phyloP scores from a whole-genome alignment of 1,140 invertebrate genomes.

The Mycetomoellerius zeteki region DNA sequence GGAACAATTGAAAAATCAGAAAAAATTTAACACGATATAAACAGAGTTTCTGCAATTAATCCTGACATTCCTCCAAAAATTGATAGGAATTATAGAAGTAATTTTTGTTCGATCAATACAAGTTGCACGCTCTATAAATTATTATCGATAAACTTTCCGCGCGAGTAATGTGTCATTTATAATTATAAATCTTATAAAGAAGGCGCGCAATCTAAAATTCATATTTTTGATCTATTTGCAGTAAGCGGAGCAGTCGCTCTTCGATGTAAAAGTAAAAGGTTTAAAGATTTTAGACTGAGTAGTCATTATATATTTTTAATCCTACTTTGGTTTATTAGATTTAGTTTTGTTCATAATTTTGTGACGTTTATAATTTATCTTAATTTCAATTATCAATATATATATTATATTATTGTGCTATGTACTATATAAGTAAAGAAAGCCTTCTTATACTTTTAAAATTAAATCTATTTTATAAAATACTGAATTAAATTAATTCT shows the following conservation, averaged over 20 bases:
- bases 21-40: neutral
- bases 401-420: neutral
- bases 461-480: neutral
- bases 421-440: neutral
- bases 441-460: neutral
- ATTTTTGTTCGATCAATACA: slow-evolving; percentile 39
- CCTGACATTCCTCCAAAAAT: neutral
- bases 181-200: slow-evolving; percentile 48
- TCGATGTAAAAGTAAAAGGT: neutral
- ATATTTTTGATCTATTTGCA: slow-evolving; percentile 40
- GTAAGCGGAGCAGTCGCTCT: neutral
- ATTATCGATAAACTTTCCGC: slow-evolving; percentile 35
- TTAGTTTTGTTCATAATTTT: too few relatives aligned
- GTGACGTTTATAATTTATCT: neutral
- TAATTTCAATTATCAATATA: neutral
- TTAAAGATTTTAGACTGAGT: slow-evolving; percentile 21
- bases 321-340: neutral
- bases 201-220: slow-evolving; percentile 40
- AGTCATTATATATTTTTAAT: neutral
- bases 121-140: slow-evolving; percentile 48
- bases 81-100: slow-evolving; percentile 11
- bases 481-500: neutral
- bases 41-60: neutral
- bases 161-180: slow-evolving; percentile 1
- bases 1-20: neutral